These are phyloP conservation scores for Hirundo rustica DNA, from an alignment of 2,797 vertebrate species.

Conservation along the genomic window DNA sequence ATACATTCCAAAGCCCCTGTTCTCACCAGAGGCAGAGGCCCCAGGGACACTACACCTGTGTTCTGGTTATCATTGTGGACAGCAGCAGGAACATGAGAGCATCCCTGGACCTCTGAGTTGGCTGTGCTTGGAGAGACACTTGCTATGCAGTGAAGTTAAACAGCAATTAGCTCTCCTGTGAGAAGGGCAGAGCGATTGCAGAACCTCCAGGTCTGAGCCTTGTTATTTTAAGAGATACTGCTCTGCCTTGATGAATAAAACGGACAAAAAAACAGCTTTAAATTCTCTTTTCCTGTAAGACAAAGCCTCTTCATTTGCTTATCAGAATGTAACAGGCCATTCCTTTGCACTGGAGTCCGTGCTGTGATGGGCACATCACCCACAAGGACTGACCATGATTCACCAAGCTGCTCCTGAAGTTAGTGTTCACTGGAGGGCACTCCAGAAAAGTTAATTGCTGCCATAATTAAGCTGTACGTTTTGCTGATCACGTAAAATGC, in stretches of 20 bases:
- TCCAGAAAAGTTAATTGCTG: slow-evolving; percentile 27
- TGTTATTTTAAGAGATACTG: background rate
- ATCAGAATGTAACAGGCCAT: background rate
- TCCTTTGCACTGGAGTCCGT: background rate
- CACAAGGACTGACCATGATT: background rate
- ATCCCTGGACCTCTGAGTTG: background rate
- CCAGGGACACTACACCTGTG: background rate
- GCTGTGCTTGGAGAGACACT: background rate
- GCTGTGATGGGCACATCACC: background rate
- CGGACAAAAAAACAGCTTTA: background rate
- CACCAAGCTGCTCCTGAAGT: background rate
- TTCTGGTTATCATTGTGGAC: background rate
- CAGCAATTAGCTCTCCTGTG: background rate
- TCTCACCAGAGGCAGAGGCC: background rate
- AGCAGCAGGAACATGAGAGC: background rate
- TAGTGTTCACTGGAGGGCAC: background rate
- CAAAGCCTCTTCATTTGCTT: slow-evolving; percentile 13
- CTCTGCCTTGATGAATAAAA: background rate
- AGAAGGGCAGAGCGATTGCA: background rate
- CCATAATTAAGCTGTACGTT: background rate
- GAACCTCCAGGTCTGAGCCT: background rate
- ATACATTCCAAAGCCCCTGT: background rate
- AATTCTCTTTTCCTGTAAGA: background rate
- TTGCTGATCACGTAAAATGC: background rate
- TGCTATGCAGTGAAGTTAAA: background rate